Base-by-base conservation (phyloP, 2,797 vertebrate genomes). In the Lithobates pipiens region DNA sequence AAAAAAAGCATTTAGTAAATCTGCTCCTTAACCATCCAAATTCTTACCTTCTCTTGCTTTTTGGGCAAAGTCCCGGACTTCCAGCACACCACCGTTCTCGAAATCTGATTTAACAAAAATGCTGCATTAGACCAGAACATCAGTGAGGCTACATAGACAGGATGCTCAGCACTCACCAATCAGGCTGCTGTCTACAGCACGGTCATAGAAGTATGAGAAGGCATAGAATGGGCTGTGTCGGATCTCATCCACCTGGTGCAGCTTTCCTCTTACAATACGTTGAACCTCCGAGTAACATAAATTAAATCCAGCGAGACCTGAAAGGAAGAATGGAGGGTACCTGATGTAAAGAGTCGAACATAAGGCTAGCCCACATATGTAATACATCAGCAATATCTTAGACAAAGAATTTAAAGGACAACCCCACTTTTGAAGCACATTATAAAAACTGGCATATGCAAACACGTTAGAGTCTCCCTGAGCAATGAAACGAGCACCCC, bases 161-260 rank as follows among this genome's bases (percentile, higher is more conserved):
- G 15, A 1, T 27, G 2, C 61, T 21, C 7, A 16, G 4, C 54
- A 15, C 94, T 96, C 93, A 99, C 98, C 97, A 0, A 99, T 99
- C 83, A 99, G 92, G 76, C 96, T 94, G 13, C 96, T 95, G 46
- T 99, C 97, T 84, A 93, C 96, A 18, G 98, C 98, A 88, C 98
- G 94, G 90, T 99, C 98, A 0, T 95, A 99, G 90, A 99, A 99
- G 91, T 99, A 97, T 83, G 98, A 99, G 92, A 99, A 99, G 46
- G 98, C 98, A 8, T 99, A 99, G 91, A 99, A 99, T 77, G 95
- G 96, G 90, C 95, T 96, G 90, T 93, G 93, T 88, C 93, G 98
- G 85, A 99, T 93, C 87, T 99, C 98, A 21, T 94, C 96, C 8
- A 97, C 96, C 89, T 99, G 97, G 90, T 98, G 97, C 81, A 99